Percentiles rank a stretch among this genome's conserved stretches.
These are phyloP conservation scores for Microcebus ravelobensis DNA, from an alignment of 2,113 vertebrate genomes.

Conservation along the genomic window DNA sequence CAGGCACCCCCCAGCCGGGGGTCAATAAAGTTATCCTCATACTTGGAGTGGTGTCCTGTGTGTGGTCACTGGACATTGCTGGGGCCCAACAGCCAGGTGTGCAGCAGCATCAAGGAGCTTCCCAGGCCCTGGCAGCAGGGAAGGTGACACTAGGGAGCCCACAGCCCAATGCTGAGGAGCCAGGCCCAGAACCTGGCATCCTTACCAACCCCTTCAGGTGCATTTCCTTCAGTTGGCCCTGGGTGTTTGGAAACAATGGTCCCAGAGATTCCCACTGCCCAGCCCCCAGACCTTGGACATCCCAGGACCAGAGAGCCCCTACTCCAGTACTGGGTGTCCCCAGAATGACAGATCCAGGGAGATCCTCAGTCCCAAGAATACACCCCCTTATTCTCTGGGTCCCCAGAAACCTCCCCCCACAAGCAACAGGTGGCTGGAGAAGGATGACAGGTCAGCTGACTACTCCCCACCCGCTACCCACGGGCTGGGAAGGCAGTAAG, in stretches of 20 bases:
- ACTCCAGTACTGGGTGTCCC: not conserved
- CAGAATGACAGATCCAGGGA: not conserved
- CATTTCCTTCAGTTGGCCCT: not conserved
- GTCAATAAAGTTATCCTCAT: slow-evolving; percentile 65
- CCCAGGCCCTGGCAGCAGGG: not conserved
- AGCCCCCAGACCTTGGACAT: not conserved
- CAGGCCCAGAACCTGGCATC: not conserved
- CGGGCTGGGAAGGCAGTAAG: not conserved
- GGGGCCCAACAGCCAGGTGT: not conserved
- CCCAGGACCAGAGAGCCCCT: not conserved
- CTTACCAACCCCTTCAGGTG: not conserved
- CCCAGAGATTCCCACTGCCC: not conserved
- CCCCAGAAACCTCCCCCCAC: not conserved
- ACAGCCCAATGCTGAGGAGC: not conserved
- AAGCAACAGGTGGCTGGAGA: not conserved
- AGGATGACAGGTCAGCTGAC: not conserved
- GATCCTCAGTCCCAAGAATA: not conserved
- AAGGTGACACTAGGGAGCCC: not conserved
- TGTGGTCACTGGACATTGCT: slow-evolving; percentile 26
- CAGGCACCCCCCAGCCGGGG: not conserved
- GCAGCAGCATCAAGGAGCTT: not conserved
- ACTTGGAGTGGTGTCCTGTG: not conserved
- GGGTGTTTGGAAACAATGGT: not conserved
- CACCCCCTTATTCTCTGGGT: not conserved
- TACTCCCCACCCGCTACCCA: not conserved